phyloP scores from a whole-genome alignment of 2,888 invertebrate genomes.

The Eumacrocentrus americanus region DNA sequence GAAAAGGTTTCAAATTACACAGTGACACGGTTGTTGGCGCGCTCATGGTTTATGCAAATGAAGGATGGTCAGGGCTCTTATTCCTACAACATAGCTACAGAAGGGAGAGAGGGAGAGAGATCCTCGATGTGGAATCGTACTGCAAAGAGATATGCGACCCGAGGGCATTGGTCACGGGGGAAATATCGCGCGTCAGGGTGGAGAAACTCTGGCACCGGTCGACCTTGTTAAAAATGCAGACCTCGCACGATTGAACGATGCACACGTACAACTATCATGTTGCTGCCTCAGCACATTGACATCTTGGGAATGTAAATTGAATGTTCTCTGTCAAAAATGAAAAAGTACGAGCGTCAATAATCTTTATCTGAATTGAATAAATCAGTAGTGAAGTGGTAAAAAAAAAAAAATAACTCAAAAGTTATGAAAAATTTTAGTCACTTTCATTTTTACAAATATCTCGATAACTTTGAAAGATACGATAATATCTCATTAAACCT shows the following conservation, averaged over 20 bases:
- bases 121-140: not conserved
- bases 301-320: conserved; percentile 13
- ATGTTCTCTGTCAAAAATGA: conserved; percentile 9
- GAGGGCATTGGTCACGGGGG: conserved; percentile 24
- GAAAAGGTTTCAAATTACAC: conserved; percentile 21
- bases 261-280: not conserved
- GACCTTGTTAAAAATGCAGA: conserved; percentile 32
- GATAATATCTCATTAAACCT: no score
- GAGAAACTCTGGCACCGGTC: conserved; percentile 24
- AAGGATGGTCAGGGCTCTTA: conserved; percentile 9
- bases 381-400: no score
- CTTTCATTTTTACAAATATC: no score
- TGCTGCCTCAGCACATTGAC: not conserved
- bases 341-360: conserved; percentile 3
- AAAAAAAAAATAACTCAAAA: no score
- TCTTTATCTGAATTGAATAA: not conserved
- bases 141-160: not conserved
- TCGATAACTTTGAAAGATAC: no score
- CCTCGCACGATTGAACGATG: not conserved
- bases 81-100: conserved; percentile 3
- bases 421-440: no score
- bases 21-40: conserved; percentile 14
- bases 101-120: not conserved
- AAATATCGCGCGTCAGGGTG: conserved; percentile 14
- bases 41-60: conserved; percentile 29